Evolutionary conservation across 2,888 invertebrate genomes (phyloP), one percentile per base, ranked within the genome.

Genomic region (Leptarthrus brevirostris): DNA sequence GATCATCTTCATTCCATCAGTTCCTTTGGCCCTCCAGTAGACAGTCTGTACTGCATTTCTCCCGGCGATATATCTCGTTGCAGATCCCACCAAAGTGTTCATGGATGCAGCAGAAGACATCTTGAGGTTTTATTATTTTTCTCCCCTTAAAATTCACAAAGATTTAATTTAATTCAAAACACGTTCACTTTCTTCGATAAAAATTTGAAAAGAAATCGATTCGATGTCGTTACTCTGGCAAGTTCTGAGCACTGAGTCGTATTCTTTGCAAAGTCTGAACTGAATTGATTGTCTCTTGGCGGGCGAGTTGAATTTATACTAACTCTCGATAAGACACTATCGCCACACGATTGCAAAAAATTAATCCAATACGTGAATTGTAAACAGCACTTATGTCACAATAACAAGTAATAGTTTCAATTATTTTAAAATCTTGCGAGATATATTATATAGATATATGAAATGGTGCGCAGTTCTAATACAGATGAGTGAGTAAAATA

Each of bases 31-130:
- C 79, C 92, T 87, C 93, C 93, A 93, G 80, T 93, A 93, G 0
- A 92, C 90, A 0, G 92, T 92, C 81, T 93, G 92, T 20, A 92
- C 88, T 1, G 92, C 92, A 80, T 92, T 90, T 75, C 91, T 88
- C 58, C 92, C 91, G 64, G 90, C 90, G 77, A 92, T 90, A 82
- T 90, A 91, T 74, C 92, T 89, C 18, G 91, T 90, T 47, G 92
- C 89, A 77, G 90, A 88, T 79, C 92, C 91, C 76, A 92, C 89
- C 81, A 92, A 83, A 10, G 69, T 26, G 18, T 49, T 49, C 18
- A 69, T 30, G 6, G 52, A 30, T 52, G 52, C 52, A 47, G 64
- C 14, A 10, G 69, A 24, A 30, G 69, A 69, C 69, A 69, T 69
- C 18, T 30, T 69, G 24, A 4, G 20, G 18, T 4, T 64, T 16